These are phyloP conservation scores for Pterobdella sp. DNA, from an alignment of 2,888 invertebrate species.

Conservation along the genomic window DNA sequence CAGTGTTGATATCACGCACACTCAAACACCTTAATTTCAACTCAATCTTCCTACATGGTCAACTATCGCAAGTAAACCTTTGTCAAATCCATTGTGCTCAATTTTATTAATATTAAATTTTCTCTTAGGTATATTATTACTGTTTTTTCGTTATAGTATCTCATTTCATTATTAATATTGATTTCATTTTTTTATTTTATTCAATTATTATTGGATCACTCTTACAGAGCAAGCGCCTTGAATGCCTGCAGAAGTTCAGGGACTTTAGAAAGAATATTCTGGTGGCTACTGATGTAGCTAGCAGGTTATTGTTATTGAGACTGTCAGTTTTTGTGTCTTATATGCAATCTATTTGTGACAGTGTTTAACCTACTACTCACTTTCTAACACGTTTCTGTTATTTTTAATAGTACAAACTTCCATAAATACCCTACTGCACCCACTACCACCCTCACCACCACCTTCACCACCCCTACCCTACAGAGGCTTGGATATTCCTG, in stretches of 20 bases:
- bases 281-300: constrained; percentile 10
- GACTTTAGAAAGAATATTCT: not conserved
- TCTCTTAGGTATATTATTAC: not conserved
- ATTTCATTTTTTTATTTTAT: too few relatives aligned
- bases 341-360: too few relatives aligned
- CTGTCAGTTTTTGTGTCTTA: too few relatives aligned
- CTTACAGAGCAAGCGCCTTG: not conserved
- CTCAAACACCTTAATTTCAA: constrained; percentile 80
- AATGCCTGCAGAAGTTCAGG: constrained; percentile 4
- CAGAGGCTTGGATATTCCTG: constrained; percentile 94
- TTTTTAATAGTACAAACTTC: not conserved
- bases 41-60: constrained; percentile 94
- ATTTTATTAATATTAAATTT: not conserved
- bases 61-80: constrained; percentile 93
- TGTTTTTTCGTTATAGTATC: not conserved
- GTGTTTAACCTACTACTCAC: too few relatives aligned
- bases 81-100: too few relatives aligned
- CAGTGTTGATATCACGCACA: constrained; percentile 77
- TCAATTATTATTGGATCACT: too few relatives aligned
- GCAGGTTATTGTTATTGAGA: too few relatives aligned
- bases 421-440: not conserved
- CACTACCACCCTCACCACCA: not conserved
- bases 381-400: too few relatives aligned
- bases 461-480: not conserved
- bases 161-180: not conserved